Evolutionary conservation across 2,888 invertebrate species (phyloP), one percentile per base, ranked within the genome.

Genomic region (Lepeophtheirus nordmannii): DNA sequence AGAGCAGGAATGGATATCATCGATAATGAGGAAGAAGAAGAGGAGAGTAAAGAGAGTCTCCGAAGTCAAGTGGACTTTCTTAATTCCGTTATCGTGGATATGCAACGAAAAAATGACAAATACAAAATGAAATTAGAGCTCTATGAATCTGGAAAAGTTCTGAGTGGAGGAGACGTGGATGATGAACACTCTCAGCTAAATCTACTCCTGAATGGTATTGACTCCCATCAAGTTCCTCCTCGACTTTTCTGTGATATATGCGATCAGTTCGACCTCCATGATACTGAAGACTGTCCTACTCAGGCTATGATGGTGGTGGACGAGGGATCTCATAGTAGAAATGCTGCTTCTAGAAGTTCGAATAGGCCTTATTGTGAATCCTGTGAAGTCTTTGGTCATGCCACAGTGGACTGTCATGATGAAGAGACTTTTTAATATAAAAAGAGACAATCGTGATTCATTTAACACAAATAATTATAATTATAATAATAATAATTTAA

Each of bases 171-270:
- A 73, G 76, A 76, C 1, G 72, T 77, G 11, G 77, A 76, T 62
- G 77, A 38, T 22, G 20, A 40, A 37, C 38, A 59, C 38, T n/a
- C 20, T 9, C 22, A 58, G 9, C 39, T 17, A 20, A 39, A 60
- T 37, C 20, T 46, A 17, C 20, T 60, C 38, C 41, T 66, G 46
- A 66, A 66, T 22, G 66, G 66, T 14, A 40, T 66, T 12, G n/a
- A 23, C 37, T 8, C 60, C n/a, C 10, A 40, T n/a, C 66, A 53
- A 71, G 69, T 71, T 22, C 82, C 89, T 2, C 89, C 89, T 57
- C 84, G 96, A 30, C 77, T 87, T 73, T 96, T 90, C 80, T 97
- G 96, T 81, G 96, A 97, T 80, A 96, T 94, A 72, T 97, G 96
- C 77, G 96, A 96, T 78, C 82, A 84, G 75, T 97, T 96, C 78